Base-by-base conservation (phyloP, 2,113 vertebrate genomes). In the Sylvia atricapilla region DNA sequence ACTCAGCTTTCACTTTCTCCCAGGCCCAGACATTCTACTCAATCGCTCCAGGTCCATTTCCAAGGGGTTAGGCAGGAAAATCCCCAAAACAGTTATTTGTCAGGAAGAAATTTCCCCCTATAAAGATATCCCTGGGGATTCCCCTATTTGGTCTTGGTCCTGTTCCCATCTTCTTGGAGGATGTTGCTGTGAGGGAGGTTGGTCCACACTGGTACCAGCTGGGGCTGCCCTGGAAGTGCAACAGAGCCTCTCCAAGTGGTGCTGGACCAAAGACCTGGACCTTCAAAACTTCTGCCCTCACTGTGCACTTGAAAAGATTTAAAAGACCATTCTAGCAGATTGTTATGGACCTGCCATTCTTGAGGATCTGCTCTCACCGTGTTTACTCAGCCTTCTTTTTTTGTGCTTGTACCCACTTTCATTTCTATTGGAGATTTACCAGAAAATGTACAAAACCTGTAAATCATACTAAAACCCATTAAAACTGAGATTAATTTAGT, bases 401-500 rank as follows among this genome's bases (percentile, higher is more conserved):
- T 89, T 94, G 55, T 90, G 52, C 84, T 95, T 43, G 44, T 28
- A 89, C 66, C 66, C 87, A 83, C 93, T 96, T 97, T 72, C 73
- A 53, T 95, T 95, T 91, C 93, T 96, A 93, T 92, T 97, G 97
- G 96, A 97, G 93, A 96, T 63, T 90, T 70, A 95, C 94, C 96
- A 97, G 95, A 85, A 93, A 97, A 78, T 21, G 82, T 67, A 94
- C 89, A 89, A 97, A 92, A 88, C 81, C 92, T 20, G 55, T 96
- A 97, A 96, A 97, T 94, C 95, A 96, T 68, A 89, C 50, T 93
- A 95, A 97, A 96, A 78, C 66, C 91, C 94, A 97, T 96, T 97
- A 96, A 96, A 97, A 77, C 82, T 55, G 74, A 96, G 94, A 97
- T 97, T 97, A 97, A 97, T 97, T 97, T 95, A 84, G 75, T 94